Evolutionary conservation across 1,140 invertebrate genomes (phyloP).

Genomic region (Ericerus pela): DNA sequence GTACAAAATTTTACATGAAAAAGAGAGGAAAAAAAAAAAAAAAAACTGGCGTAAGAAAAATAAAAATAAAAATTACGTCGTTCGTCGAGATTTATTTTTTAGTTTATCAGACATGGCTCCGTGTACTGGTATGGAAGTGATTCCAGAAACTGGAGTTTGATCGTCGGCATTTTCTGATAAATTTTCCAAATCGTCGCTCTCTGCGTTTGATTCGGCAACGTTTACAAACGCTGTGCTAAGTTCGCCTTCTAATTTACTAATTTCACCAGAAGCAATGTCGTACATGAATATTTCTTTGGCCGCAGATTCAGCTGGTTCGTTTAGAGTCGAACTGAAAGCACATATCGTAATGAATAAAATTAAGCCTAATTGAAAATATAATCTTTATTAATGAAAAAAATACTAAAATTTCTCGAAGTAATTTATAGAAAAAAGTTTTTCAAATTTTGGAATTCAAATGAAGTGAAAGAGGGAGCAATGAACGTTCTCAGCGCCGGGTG

Average conservation of each 20-base stretch:
- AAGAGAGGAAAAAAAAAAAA: no score
- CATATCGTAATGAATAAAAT: no score
- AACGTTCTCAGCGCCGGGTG: no score
- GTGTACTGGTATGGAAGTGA: neutral
- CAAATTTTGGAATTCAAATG: no score
- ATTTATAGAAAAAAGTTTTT: no score
- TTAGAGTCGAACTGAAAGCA: slow-evolving; percentile 13
- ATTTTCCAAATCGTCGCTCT: slow-evolving; percentile 46
- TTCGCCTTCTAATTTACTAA: slow-evolving; percentile 52
- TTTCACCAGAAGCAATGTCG: slow-evolving; percentile 47
- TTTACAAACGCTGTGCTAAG: slow-evolving; percentile 64
- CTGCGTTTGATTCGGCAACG: slow-evolving; percentile 64
- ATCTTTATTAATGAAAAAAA: no score
- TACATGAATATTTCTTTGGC: slow-evolving; percentile 74
- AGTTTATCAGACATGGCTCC: neutral
- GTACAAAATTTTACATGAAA: no score
- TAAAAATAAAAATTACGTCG: neutral
- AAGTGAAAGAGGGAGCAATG: no score
- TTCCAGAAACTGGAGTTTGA: neutral
- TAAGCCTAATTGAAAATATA: no score
- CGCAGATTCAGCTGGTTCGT: slow-evolving; percentile 28
- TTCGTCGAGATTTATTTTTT: neutral
- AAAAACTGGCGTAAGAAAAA: no score
- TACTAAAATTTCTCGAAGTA: no score
- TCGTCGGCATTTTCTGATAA: slow-evolving; percentile 28